Evolutionary conservation across 1,140 invertebrate species (phyloP), one percentile per base, ranked within the genome.

Genomic region (Tachypleus tridentatus): DNA sequence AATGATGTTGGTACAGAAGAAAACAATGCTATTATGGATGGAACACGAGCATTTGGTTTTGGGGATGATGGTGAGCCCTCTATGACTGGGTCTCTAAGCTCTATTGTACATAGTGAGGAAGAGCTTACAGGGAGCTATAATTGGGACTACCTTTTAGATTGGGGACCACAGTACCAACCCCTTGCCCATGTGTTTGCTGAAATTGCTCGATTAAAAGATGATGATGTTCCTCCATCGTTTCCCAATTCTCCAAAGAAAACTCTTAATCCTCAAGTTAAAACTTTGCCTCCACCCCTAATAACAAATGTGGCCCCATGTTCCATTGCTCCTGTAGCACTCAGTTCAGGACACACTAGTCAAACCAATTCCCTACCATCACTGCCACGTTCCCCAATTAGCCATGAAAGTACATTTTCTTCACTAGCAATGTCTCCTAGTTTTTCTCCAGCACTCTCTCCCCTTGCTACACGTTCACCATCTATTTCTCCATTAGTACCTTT

Each of bases 151-250:
- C 80, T 98, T 51, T 78, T 97, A 6, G 92, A 97, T 76, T 98
- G 94, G 94, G 93, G 93, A 8, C 94, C 94, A 0, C 93, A 97
- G 75, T 98, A 97, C 76, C 94, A 97, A 76, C 93, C 94, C 0
- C 77, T 98, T 70, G 93, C 94, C 50, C 92, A 97, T 74, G 93
- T 98, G 3, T 98, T 98, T 75, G 91, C 91, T 5, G 95, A 98
- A 81, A 98, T 98, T 67, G 94, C 94, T 9, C 82, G 92, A 73
- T 80, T 98, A 62, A 97, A 97, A 80, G 94, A 97, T 74, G 93
- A 97, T 60, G 64, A 62, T 64, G 58, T 64, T 49, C 61, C 64
- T 51, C 61, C 63, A 57, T 63, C 62, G 0, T 66, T 29, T 29
- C 29, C 62, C 9, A 61, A 62, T 51, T 58, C 51, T 60, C 70